A percentile compares a stretch with the other conserved stretches of the same genome.
Conservation (phyloP, 2,113 vertebrate genomes). For the Dasyprocta punctata region DNA sequence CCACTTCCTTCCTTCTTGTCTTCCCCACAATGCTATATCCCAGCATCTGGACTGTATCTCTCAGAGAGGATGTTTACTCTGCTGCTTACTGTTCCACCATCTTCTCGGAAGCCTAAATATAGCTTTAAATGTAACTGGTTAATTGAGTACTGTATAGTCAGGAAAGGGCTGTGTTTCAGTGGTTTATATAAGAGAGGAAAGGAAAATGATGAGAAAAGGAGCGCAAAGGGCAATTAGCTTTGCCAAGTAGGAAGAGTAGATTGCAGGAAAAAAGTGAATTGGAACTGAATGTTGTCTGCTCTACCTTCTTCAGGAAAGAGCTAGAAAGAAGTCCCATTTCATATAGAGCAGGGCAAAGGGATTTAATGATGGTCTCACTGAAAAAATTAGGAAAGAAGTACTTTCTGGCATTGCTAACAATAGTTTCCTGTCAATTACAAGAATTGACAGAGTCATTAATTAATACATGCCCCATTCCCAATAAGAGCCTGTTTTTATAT, state of each 20-base stretch:
- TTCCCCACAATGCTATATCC: no score
- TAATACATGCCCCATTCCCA: neutral
- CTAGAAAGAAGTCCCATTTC: neutral
- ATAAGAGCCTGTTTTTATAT: neutral
- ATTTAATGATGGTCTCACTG: neutral
- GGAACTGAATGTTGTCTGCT: neutral
- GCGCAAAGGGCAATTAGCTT: neutral
- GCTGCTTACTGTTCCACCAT: no score
- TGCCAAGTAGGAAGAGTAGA: neutral
- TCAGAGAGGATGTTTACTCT: no score
- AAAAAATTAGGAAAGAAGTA: neutral
- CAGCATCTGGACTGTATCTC: no score
- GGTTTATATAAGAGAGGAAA: rapidly evolving
- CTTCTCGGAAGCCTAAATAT: no score
- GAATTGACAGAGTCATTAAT: neutral
- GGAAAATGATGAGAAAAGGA: neutral
- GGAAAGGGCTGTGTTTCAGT: neutral
- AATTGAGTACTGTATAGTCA: neutral
- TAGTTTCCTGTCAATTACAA: neutral
- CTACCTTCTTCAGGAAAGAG: neutral
- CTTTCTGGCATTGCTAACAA: neutral
- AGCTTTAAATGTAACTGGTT: neutral
- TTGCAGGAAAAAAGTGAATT: rapidly evolving
- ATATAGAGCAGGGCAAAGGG: neutral
- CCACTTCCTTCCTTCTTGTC: no score